Evolutionary conservation across 2,113 vertebrate genomes (phyloP).

Genomic region (Ceyx cyanopectus): DNA sequence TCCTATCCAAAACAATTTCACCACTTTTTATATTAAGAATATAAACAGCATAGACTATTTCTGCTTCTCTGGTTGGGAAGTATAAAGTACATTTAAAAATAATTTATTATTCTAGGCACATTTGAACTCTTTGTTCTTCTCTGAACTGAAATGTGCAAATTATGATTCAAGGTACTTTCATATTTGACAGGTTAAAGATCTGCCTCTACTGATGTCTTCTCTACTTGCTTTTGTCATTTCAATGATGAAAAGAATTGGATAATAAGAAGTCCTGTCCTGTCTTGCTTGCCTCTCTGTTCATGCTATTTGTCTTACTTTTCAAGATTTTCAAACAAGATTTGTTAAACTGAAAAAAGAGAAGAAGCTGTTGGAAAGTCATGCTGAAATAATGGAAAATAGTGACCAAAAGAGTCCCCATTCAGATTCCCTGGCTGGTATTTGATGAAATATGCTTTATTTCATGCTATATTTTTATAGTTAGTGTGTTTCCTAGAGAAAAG

Average conservation of each 20-base stretch:
- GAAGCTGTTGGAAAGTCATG: conserved; percentile 29
- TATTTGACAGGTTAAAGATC: conserved; percentile 2
- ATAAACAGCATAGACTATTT: neutral
- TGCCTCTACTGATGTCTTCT: neutral
- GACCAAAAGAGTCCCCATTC: conserved; percentile 48
- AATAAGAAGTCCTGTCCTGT: conserved; percentile 5
- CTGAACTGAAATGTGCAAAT: neutral
- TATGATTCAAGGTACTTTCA: neutral
- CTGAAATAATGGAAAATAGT: conserved; percentile 26
- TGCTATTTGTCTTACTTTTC: conserved; percentile 41
- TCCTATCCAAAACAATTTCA: neutral
- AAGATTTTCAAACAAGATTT: conserved; percentile 77
- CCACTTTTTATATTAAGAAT: neutral
- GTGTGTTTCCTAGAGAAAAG: neutral
- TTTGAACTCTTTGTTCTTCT: conserved; percentile 13
- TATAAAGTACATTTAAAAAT: neutral
- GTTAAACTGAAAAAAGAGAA: conserved; percentile 76
- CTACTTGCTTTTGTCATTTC: neutral
- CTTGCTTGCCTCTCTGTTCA: conserved; percentile 11
- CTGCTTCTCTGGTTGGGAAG: neutral
- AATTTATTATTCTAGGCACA: neutral
- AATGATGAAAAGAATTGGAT: conserved; percentile 5
- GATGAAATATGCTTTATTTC: neutral
- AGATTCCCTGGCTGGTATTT: conserved; percentile 66
- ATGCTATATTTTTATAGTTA: neutral